A percentile compares a stretch with the other conserved stretches of the same genome.
Evolutionary conservation across 2,888 invertebrate species (phyloP).

Genomic region (Phorcus lineatus): DNA sequence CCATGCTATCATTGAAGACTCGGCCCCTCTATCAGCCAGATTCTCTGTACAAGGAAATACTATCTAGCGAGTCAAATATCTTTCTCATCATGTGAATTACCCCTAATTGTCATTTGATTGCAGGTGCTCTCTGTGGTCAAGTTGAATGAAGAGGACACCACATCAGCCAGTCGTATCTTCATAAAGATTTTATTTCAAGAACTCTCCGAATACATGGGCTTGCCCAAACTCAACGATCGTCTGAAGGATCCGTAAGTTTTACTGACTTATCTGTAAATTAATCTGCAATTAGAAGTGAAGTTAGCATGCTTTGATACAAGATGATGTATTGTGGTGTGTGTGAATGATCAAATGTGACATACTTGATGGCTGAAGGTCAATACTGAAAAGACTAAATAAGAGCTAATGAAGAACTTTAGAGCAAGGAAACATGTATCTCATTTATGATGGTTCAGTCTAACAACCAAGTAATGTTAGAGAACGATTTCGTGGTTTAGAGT

Average conservation of each 20-base stretch:
- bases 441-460: too few species aligned
- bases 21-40: too few species aligned
- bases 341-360: background rate
- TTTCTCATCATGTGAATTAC: too few species aligned
- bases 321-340: background rate
- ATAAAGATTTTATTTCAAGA: slow-evolving; percentile 97
- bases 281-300: background rate
- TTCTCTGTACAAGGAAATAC: too few species aligned
- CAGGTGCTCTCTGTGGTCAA: slow-evolving; percentile 90
- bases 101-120: slow-evolving; percentile 6
- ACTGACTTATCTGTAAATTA: background rate
- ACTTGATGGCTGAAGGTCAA: too few species aligned
- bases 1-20: too few species aligned
- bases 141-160: slow-evolving; percentile 97
- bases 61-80: too few species aligned
- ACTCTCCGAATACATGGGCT: slow-evolving; percentile 95
- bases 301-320: background rate
- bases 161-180: slow-evolving; percentile 96
- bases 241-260: slow-evolving; percentile 89
- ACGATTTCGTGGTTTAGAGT: too few species aligned
- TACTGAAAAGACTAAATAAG: too few species aligned
- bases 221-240: slow-evolving; percentile 91
- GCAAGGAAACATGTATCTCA: too few species aligned
- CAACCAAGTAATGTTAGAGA: too few species aligned
- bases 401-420: too few species aligned